Base-by-base conservation (phyloP, 1,140 invertebrate genomes). In the Globodera rostochiensis region DNA sequence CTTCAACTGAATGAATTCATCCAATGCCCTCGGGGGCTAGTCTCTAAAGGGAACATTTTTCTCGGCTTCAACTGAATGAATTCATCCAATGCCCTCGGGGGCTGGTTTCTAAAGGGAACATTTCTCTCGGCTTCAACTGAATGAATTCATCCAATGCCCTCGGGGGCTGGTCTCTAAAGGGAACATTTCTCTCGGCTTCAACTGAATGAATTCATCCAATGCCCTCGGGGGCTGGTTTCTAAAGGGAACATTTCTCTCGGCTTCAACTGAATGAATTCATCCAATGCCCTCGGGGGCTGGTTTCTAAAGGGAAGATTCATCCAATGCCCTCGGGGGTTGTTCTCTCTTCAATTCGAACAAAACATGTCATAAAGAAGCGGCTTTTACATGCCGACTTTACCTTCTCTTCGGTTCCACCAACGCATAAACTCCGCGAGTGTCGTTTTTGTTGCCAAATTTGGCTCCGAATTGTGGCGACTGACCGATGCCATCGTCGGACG, bases 371-470 rank as follows among this genome's bases (percentile, higher is more conserved):
- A 15, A 66, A 15, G 13, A 21, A 21, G 13, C 3, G 13, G 4
- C 36, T 71, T 71, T 36, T 6, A 19, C 36, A 1, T 71, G 5
- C 6, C 36, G 21, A 21, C 25, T n/a, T 71, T 13, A 71, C 69
- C 69, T 71, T 71, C 69, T n/a, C 69, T 9, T 71, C 69, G 21
- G 69, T 71, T 71, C 69, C 69, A 71, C 9, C 46, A 36, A 21
- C 46, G 36, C 69, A 71, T 45, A 47, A 71, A 71, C 11, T 71
- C 69, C 9, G 36, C 11, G n/a, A 71, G 69, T 47, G 69, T 36
- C 25, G 69, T 45, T 7, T 21, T 36, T 47, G 11, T 19, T 8
- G 69, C 69, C 69, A 71, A 71, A 71, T 71, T 71, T 47, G 21
- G 46, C 69, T 71, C 69, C 36, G 69, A 71, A 47, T 47, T 47